These are phyloP conservation scores for Tyrophagus putrescentiae DNA, from an alignment of 1,140 invertebrate species.

Conservation along the genomic window DNA sequence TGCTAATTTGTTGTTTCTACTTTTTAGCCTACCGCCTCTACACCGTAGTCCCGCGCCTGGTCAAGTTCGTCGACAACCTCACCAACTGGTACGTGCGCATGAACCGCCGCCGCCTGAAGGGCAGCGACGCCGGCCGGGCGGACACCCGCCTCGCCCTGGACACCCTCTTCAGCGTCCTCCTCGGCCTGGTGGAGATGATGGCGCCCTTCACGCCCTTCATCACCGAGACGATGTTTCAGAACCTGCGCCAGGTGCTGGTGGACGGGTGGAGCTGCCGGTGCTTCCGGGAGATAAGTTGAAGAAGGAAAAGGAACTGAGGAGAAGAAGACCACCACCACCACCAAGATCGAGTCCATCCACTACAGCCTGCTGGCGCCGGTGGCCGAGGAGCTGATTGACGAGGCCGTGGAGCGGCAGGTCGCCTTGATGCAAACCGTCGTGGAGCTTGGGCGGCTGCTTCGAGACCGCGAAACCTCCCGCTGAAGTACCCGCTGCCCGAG, in stretches of 20 bases:
- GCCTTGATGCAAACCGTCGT: conserved; percentile 85
- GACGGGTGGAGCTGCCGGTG: conserved; percentile 23
- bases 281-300: too few relatives aligned
- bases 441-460: conserved; percentile 74
- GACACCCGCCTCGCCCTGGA: conserved; percentile 72
- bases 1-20: conserved; percentile 3
- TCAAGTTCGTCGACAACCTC: conserved; percentile 91
- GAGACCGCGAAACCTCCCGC: conserved; percentile 85
- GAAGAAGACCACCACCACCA: conserved; percentile 24
- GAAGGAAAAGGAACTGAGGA: neutral
- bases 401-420: conserved; percentile 74
- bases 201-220: conserved; percentile 95
- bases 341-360: conserved; percentile 54
- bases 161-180: conserved; percentile 73
- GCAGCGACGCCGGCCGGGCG: conserved; percentile 50
- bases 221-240: conserved; percentile 89
- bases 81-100: conserved; percentile 98
- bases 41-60: conserved; percentile 78
- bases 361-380: conserved; percentile 67
- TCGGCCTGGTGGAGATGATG: conserved; percentile 78
- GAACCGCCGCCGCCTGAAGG: conserved; percentile 80
- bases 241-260: conserved; percentile 43
- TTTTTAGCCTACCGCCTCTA: conserved; percentile 68
- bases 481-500: conserved; percentile 93
- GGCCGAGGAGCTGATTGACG: conserved; percentile 56